Conservation (phyloP, 2,888 invertebrate genomes). For the Portevinia maculata region DNA sequence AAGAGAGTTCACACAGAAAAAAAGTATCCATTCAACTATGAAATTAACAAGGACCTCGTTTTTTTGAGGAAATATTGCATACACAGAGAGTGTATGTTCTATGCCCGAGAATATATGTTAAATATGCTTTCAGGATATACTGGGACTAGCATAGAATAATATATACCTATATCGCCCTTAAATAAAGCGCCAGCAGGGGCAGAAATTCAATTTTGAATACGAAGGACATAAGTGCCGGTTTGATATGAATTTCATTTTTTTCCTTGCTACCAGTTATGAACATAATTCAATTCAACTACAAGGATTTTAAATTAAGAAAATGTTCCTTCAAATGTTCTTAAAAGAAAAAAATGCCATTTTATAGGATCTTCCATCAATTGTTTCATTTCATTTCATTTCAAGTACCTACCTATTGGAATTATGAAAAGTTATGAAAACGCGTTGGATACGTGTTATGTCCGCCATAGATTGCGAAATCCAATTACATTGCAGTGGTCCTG, state of each 20-base stretch:
- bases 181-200: constrained; percentile 60
- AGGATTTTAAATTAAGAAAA: constrained; percentile 67
- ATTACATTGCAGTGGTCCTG: constrained; percentile 66
- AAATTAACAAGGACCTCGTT: constrained; percentile 73
- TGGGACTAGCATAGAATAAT: constrained; percentile 6
- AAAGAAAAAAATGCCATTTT: neutral
- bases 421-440: constrained; percentile 59
- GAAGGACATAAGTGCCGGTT: constrained; percentile 68
- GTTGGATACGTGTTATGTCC: constrained; percentile 46
- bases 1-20: constrained; percentile 23
- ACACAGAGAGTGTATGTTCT: constrained; percentile 23
- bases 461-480: constrained; percentile 70
- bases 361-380: constrained; percentile 56
- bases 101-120: constrained; percentile 60
- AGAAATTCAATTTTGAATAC: constrained; percentile 61
- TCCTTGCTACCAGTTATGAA: neutral
- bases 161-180: constrained; percentile 30
- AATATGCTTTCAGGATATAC: constrained; percentile 61
- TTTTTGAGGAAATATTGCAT: constrained; percentile 63
- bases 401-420: constrained; percentile 42
- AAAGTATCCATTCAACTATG: constrained; percentile 73
- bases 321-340: constrained; percentile 39
- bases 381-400: constrained; percentile 31
- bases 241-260: constrained; percentile 12
- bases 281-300: constrained; percentile 63